Conservation (phyloP, 2,888 invertebrate genomes). For the Ochropleura leucogaster region DNA sequence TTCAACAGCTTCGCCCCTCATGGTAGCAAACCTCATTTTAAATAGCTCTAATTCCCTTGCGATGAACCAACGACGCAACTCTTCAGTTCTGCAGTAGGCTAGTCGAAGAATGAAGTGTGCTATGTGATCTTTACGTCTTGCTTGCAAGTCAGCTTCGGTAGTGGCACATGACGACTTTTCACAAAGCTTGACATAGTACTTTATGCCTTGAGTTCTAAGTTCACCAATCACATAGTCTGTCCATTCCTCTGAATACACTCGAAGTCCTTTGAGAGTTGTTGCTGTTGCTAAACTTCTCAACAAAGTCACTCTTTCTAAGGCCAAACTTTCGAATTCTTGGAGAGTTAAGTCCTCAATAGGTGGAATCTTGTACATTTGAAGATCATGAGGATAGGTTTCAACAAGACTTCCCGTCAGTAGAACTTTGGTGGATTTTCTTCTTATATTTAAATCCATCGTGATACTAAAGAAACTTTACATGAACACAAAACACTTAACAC, state of each 20-base stretch:
- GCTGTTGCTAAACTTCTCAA: conserved; percentile 94
- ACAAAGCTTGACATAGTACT: conserved; percentile 92
- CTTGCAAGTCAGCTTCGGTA: conserved; percentile 91
- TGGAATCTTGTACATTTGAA: conserved; percentile 94
- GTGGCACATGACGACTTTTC: conserved; percentile 89
- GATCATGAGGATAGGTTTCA: conserved; percentile 93
- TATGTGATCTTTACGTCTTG: conserved; percentile 95
- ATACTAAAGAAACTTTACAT: background rate
- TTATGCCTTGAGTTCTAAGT: conserved; percentile 92
- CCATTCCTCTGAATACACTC: conserved; percentile 92
- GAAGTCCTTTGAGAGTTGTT: conserved; percentile 91
- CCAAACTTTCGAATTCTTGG: conserved; percentile 96
- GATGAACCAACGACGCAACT: conserved; percentile 96
- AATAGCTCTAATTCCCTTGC: conserved; percentile 97
- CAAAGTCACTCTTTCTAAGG: conserved; percentile 95
- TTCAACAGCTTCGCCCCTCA: conserved; percentile 91
- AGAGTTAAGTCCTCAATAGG: conserved; percentile 94
- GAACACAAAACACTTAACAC: background rate
- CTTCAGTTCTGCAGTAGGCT: conserved; percentile 97
- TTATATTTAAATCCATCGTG: conserved; percentile 86
- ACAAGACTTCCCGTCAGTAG: conserved; percentile 83
- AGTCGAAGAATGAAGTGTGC: conserved; percentile 98
- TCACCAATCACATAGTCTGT: conserved; percentile 92
- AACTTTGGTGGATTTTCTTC: conserved; percentile 82
- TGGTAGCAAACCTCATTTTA: conserved; percentile 93